Evolutionary conservation across 2,113 vertebrate species (phyloP).

Genomic region (Gopherus evgoodei): DNA sequence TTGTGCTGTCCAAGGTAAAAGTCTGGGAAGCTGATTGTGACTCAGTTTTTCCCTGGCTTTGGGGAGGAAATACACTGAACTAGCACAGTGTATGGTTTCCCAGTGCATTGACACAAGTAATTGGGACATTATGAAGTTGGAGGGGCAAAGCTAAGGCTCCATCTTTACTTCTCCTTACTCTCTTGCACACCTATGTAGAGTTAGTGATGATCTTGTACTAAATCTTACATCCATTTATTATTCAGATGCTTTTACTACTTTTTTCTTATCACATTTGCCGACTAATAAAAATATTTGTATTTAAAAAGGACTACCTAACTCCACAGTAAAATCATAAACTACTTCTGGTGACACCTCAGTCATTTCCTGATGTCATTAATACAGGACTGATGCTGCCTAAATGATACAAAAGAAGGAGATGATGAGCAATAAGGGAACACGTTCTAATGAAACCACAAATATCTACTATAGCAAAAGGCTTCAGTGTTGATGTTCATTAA

Average conservation of each 20-base stretch:
- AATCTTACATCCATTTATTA: neutral
- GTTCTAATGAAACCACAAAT: neutral
- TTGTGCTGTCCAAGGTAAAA: neutral
- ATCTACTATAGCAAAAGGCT: neutral
- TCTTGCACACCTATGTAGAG: neutral
- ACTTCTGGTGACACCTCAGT: rapidly evolving
- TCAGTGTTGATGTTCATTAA: neutral
- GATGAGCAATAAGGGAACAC: neutral
- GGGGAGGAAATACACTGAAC: neutral
- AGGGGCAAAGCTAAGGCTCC: neutral
- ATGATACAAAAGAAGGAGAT: neutral
- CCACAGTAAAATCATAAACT: neutral
- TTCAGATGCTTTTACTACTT: neutral
- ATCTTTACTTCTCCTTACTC: neutral
- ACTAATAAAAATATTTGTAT: neutral
- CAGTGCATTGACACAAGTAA: neutral
- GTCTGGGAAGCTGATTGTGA: neutral
- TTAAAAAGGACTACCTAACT: neutral
- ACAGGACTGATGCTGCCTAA: neutral
- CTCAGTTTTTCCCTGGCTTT: neutral
- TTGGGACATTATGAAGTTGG: neutral
- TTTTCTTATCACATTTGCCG: neutral
- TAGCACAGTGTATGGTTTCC: neutral
- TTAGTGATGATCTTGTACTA: neutral
- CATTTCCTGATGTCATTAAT: neutral